phyloP scores from a whole-genome alignment of 2,888 invertebrate species.

The Campoletis raptor region DNA sequence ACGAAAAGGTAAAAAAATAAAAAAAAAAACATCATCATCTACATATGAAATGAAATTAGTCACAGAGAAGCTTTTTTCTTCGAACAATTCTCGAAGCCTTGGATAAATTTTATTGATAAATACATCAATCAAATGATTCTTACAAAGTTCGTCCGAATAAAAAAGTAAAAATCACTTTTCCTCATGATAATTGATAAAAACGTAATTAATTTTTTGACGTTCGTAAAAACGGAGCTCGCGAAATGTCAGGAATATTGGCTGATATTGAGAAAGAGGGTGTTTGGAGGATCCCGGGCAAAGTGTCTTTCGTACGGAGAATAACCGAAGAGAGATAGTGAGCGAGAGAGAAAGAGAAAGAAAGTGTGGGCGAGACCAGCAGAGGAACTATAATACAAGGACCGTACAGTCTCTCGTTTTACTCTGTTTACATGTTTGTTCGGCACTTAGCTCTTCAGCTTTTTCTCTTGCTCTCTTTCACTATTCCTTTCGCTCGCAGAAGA shows the following conservation, averaged over 20 bases:
- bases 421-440: constrained; percentile 70
- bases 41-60: neutral
- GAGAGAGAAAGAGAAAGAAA: neutral
- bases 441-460: constrained; percentile 63
- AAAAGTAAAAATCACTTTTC: neutral
- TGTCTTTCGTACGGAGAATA: constrained; percentile 25
- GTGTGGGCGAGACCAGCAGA: constrained; percentile 1
- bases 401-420: constrained; percentile 52
- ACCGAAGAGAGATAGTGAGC: neutral
- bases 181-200: neutral
- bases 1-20: constrained; percentile 87
- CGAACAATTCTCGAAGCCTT: neutral
- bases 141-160: neutral
- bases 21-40: neutral
- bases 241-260: constrained; percentile 49
- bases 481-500: constrained; percentile 20
- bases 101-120: neutral
- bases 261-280: constrained; percentile 36
- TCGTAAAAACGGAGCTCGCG: neutral
- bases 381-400: constrained; percentile 37
- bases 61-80: neutral
- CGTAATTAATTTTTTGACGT: constrained; percentile 3
- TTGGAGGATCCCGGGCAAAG: constrained; percentile 34
- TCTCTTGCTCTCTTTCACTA: constrained; percentile 23
- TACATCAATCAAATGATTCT: neutral